Evolutionary conservation across 2,113 vertebrate genomes (phyloP).

Genomic region (Sphaerodactylus townsendi): DNA sequence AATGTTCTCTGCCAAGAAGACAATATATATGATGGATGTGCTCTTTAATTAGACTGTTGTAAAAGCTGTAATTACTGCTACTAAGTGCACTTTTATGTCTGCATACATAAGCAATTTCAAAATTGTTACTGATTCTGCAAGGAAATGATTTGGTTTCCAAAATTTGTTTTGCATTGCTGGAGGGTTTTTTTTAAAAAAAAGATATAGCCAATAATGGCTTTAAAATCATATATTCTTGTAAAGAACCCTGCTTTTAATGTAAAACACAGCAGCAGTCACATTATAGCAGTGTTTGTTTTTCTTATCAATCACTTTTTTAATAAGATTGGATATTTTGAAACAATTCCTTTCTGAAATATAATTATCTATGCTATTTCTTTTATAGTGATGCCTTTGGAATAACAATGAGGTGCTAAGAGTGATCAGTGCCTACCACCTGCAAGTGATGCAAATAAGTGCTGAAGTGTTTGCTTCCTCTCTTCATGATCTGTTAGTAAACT

Average conservation of each 20-base stretch:
- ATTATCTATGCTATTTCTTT: neutral
- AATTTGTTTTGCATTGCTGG: conserved; percentile 3
- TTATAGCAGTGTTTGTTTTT: conserved; percentile 5
- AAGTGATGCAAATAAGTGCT: conserved; percentile 33
- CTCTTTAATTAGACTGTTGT: conserved; percentile 50
- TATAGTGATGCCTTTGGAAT: conserved; percentile 13
- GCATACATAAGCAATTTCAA: conserved; percentile 48
- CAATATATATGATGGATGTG: conserved; percentile 38
- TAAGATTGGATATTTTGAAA: conserved; percentile 5
- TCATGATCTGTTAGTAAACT: conserved; percentile 55
- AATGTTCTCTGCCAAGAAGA: conserved; percentile 35
- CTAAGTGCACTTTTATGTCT: conserved; percentile 56
- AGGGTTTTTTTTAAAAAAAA: conserved; percentile 28
- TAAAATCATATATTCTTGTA: conserved; percentile 9
- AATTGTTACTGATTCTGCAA: conserved; percentile 22
- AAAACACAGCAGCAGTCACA: conserved; percentile 24
- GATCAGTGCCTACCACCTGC: conserved; percentile 21
- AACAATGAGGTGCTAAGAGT: conserved; percentile 32
- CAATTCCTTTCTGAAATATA: conserved; percentile 8
- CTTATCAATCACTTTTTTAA: conserved; percentile 11
- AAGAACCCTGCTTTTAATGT: neutral
- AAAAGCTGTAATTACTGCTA: conserved; percentile 61
- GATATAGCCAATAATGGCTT: conserved; percentile 31
- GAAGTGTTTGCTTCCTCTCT: conserved; percentile 33
- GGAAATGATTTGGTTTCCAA: conserved; percentile 12